These are phyloP conservation scores for Chrysotoxum bicinctum DNA, from an alignment of 2,888 invertebrate genomes.

Conservation along the genomic window DNA sequence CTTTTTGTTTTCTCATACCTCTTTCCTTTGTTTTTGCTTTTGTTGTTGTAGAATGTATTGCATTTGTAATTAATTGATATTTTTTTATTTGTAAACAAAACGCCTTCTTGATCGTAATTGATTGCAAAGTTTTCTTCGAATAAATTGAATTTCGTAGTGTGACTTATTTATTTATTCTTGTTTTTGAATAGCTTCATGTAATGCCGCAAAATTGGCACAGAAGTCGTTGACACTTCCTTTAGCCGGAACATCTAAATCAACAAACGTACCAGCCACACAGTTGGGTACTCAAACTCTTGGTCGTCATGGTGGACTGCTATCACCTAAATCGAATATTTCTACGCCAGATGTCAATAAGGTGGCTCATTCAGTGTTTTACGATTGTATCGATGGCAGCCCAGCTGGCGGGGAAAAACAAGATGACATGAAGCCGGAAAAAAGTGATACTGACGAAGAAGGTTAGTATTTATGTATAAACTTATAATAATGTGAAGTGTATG, in stretches of 20 bases:
- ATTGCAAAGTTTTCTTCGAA: neutral
- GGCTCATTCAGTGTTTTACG: constrained; percentile 81
- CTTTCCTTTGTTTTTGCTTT: neutral
- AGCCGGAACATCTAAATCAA: constrained; percentile 75
- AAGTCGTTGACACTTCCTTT: constrained; percentile 79
- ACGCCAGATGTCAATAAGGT: constrained; percentile 80
- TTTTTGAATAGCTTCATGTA: constrained; percentile 50
- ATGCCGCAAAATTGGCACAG: constrained; percentile 71
- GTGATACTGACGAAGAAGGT: constrained; percentile 89
- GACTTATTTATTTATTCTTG: constrained; percentile 10
- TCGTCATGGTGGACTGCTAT: constrained; percentile 53
- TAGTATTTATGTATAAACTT: constrained; percentile 69
- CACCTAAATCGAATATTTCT: constrained; percentile 76
- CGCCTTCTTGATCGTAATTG: constrained; percentile 33
- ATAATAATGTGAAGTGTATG: too few relatives aligned
- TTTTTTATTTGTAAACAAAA: constrained; percentile 49
- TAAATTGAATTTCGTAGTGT: neutral
- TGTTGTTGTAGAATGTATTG: constrained; percentile 16
- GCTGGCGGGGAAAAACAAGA: constrained; percentile 87
- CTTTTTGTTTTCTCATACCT: neutral
- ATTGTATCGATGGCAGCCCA: constrained; percentile 81
- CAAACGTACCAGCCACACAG: constrained; percentile 17
- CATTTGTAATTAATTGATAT: neutral
- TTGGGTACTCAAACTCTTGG: constrained; percentile 60
- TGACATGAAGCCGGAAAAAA: constrained; percentile 88